phyloP scores from a whole-genome alignment of 2,113 vertebrate genomes.

The Pelecanus crispus region DNA sequence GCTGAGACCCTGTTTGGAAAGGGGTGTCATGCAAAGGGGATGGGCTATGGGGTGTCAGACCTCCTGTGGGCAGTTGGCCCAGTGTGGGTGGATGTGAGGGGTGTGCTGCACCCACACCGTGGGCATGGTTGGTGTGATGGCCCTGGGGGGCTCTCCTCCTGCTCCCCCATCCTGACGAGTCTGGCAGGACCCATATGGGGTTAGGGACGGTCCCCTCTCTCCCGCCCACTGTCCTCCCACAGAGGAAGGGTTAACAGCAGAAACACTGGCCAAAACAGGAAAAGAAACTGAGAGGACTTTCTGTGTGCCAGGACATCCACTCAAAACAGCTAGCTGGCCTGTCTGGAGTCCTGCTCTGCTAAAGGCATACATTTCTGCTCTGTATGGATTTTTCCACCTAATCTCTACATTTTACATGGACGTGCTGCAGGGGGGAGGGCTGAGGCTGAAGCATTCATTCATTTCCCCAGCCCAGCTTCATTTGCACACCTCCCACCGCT shows the following conservation, averaged over 20 bases:
- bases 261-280: neutral
- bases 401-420: constrained; percentile 44
- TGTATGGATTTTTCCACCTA: constrained; percentile 51
- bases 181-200: neutral
- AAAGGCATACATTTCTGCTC: constrained; percentile 43
- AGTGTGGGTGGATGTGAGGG: neutral
- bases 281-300: neutral
- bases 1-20: neutral
- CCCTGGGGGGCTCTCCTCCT: neutral
- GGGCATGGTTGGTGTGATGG: neutral
- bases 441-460: neutral
- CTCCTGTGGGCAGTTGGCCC: neutral
- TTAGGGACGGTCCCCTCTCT: neutral
- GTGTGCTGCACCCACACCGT: neutral
- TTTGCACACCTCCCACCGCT: neutral
- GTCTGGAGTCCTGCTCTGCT: constrained; percentile 24
- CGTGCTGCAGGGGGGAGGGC: neutral
- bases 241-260: neutral
- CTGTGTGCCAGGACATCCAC: constrained; percentile 32
- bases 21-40: neutral
- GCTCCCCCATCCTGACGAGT: neutral
- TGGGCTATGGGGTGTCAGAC: neutral
- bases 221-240: neutral
- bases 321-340: constrained; percentile 18
- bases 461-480: neutral